Base-by-base conservation (phyloP, 2,113 vertebrate species). In the Paramisgurnus dabryanus region DNA sequence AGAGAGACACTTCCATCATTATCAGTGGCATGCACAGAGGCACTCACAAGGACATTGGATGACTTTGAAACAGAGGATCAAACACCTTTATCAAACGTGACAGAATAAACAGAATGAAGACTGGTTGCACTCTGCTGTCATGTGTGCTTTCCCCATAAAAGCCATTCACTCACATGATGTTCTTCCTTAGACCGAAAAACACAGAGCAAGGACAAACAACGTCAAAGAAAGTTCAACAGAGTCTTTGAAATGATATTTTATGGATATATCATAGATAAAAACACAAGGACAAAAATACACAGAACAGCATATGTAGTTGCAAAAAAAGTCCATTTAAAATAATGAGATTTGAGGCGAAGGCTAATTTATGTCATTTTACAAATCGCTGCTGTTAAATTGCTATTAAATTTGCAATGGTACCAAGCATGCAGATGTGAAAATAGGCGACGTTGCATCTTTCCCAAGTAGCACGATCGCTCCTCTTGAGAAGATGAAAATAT, bases 21-120 rank as follows among this genome's bases (percentile, higher is more conserved):
- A 87, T 85, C 79, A 34, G 82, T 43, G 43, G 61, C 34, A 85
- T 77, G 70, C 71, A 83, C 68, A 87, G 81, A 88, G 80, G 71
- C 58, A 86, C 76, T 60, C 65, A 76, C 72, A 73, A 85, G 73
- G 57, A 43, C 27, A 79, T 73, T 72, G 85, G 60, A 49, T 69
- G 53, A 74, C 82, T 88, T 89, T 87, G 86, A 87, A 90, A 89
- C 76, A 9, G 17, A 69, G 83, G 82, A 88, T 91, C 79, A 88
- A 88, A 89, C 85, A 67, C 50, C 57, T 80, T 83, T 75, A 87
- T 80, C 87, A 85, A 81, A 79, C 81, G 83, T 73, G 80, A 65
- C 80, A 80, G 83, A 74, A 86, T 89, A 77, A 87, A 86, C 85
- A 86, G 71, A 66, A 82, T 78, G 60, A 64, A 80, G 82, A 87